Conservation (phyloP, 1,140 invertebrate species). For the Sitophilus oryzae region DNA sequence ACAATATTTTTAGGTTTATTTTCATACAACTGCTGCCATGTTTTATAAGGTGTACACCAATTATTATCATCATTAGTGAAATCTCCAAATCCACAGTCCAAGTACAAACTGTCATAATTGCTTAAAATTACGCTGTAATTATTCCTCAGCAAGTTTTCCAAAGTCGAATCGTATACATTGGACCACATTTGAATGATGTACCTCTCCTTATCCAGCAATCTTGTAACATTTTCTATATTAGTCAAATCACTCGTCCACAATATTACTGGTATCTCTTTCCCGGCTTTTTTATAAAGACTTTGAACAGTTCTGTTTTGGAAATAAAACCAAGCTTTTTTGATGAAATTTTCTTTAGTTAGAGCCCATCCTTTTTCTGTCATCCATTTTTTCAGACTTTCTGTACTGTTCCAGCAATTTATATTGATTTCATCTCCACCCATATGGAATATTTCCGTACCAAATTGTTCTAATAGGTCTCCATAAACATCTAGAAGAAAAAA, state of each 20-base stretch:
- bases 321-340: slow-evolving; percentile 51
- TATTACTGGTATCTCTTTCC: slow-evolving; percentile 48
- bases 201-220: slow-evolving; percentile 58
- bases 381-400: slow-evolving; percentile 58
- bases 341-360: slow-evolving; percentile 57
- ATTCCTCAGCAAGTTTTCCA: slow-evolving; percentile 59
- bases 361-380: slow-evolving; percentile 54
- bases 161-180: slow-evolving; percentile 51
- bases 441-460: slow-evolving; percentile 64
- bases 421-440: slow-evolving; percentile 78
- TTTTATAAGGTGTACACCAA: slow-evolving; percentile 81
- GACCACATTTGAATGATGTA: slow-evolving; percentile 83
- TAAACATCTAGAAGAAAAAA: slow-evolving; percentile 44
- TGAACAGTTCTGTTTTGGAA: slow-evolving; percentile 50
- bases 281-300: slow-evolving; percentile 43
- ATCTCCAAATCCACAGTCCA: slow-evolving; percentile 69
- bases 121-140: slow-evolving; percentile 70
- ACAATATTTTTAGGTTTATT: slow-evolving; percentile 59
- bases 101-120: slow-evolving; percentile 74
- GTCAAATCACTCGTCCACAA: slow-evolving; percentile 73
- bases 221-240: slow-evolving; percentile 24
- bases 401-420: slow-evolving; percentile 60
- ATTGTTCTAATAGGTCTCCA: slow-evolving; percentile 54
- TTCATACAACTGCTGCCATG: slow-evolving; percentile 77
- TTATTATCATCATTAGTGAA: slow-evolving; percentile 62